phyloP scores from a whole-genome alignment of 2,113 vertebrate species.

The Malaclemys terrapin region DNA sequence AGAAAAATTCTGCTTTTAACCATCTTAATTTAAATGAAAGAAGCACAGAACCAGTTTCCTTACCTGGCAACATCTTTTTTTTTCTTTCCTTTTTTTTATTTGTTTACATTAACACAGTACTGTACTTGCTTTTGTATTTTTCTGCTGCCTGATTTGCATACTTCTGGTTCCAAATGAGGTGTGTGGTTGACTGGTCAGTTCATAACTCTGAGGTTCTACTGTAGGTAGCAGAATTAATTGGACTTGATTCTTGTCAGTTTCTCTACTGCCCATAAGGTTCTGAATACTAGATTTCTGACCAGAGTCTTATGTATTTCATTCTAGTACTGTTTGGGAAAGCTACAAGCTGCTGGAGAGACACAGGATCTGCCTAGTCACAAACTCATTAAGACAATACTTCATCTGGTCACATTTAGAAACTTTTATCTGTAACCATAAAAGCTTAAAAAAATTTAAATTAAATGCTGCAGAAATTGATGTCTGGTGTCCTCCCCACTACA shows the following conservation, averaged over 20 bases:
- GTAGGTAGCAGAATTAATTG: not conserved
- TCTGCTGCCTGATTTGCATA: no score
- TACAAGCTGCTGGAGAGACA: not conserved
- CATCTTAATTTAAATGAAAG: no score
- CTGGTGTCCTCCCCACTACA: not conserved
- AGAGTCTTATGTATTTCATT: not conserved
- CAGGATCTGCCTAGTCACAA: fast-evolving
- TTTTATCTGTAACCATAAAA: not conserved
- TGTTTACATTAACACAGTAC: no score
- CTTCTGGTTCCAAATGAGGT: no score
- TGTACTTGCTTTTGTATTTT: no score
- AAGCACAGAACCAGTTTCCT: no score
- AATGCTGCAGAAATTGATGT: not conserved
- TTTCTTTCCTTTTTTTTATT: no score
- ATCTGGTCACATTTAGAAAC: not conserved
- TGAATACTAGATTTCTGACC: not conserved
- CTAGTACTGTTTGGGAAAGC: not conserved
- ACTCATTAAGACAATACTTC: not conserved
- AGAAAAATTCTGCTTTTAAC: no score
- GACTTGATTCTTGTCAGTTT: not conserved
- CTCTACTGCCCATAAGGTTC: not conserved
- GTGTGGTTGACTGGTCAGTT: no score
- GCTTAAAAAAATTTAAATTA: no score
- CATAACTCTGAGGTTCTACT: no score
- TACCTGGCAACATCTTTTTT: no score